Conservation (phyloP, 2,113 vertebrate species). For the Elephantulus edwardii region DNA sequence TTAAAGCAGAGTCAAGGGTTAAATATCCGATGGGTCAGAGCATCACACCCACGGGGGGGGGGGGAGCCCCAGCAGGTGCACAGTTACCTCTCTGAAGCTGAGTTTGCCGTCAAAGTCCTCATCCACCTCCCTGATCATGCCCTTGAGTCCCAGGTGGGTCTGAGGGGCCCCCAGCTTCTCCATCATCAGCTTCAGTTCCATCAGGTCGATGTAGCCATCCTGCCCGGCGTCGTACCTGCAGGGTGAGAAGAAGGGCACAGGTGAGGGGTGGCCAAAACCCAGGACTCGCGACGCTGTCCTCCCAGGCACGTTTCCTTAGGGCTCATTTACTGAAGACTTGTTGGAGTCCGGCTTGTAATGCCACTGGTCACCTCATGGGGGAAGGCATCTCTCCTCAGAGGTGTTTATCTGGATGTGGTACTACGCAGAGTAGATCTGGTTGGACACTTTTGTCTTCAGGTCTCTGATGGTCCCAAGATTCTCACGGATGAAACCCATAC, state of each 20-base stretch:
- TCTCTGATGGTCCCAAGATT: background rate
- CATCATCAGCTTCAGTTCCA: constrained; percentile 90
- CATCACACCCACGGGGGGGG: fast-evolving
- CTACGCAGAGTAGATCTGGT: background rate
- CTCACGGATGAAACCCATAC: background rate
- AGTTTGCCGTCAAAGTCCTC: constrained; percentile 88
- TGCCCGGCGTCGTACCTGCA: constrained; percentile 83
- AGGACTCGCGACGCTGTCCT: background rate
- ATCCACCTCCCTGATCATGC: constrained; percentile 88
- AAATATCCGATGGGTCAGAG: background rate
- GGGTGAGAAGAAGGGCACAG: background rate
- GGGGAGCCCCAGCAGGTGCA: fast-evolving
- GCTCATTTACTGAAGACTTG: background rate
- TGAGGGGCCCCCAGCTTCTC: constrained; percentile 87
- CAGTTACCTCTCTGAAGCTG: constrained; percentile 85
- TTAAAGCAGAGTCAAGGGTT: background rate
- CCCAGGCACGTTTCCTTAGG: background rate
- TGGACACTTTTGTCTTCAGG: fast-evolving
- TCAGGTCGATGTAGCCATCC: constrained; percentile 86
- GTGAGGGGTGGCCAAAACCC: background rate
- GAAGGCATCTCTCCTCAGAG: background rate
- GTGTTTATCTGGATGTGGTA: background rate
- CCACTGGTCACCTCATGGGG: fast-evolving
- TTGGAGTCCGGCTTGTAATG: background rate
- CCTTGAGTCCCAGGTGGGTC: constrained; percentile 87